Base-by-base conservation (phyloP, 1,140 invertebrate genomes). In the Planococcus citri region DNA sequence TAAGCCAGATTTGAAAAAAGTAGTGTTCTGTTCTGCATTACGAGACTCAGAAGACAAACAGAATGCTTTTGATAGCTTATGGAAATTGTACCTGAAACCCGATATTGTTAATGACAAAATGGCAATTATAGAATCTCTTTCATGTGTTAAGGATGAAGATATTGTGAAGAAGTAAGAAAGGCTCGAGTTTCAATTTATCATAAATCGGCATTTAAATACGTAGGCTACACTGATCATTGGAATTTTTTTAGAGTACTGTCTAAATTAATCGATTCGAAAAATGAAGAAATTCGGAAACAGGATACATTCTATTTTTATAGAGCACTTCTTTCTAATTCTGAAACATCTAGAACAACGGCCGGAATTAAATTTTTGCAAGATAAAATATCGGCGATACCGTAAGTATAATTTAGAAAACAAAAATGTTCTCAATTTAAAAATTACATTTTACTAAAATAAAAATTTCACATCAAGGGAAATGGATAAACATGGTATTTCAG, bases 271-370 rank as follows among this genome's bases (percentile, higher is more conserved):
- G 25, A 64, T 64, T 24, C 21, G 25, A 64, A 64, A 25, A 27
- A 64, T 64, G 10, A 25, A 24, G 60, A 64, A 64, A 64, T 64
- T 24, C 12, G 60, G 24, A 64, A 64, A 64, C 60, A 64, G 17
- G 60, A 64, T 64, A 12, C 9, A 25, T 25, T 22, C 21, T 20
- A 58, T 58, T 4, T 58, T 58, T 58, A 20, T 17, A n/a, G 51
- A 20, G 4, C 51, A 6, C 17, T 58, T n/a, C 17, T 58, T 17
- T 33, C n/a, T n/a, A n/a, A n/a, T n/a, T n/a, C 29, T 33, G 29
- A 33, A 33, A 33, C 12, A 33, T 33, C 29, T 6, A 6, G 3
- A 33, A 12, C 12, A 33, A 33, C 3, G 4, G 29, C 3, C 4
- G 29, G 4, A 33, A 33, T 33, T 33, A 3, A 33, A 33, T 33